Conservation (phyloP, 2,113 vertebrate genomes). For the Mormyrus lacerda region DNA sequence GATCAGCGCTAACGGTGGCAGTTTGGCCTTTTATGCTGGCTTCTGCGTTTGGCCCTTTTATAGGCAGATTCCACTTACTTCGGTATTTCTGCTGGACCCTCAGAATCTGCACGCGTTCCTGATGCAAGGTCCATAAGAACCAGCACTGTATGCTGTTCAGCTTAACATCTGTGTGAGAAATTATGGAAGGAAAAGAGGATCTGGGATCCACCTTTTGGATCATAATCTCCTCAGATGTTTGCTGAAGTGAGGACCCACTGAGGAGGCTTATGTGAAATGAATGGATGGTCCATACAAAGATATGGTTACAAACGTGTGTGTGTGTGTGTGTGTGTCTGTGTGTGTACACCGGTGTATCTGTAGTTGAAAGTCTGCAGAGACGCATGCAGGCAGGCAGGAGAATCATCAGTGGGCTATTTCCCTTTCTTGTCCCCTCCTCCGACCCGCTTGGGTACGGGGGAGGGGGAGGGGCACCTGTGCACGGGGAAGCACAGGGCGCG, state of each 20-base stretch:
- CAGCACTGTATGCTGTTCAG: neutral
- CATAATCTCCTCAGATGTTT: neutral
- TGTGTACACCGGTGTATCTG: too few species aligned
- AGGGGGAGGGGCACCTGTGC: neutral
- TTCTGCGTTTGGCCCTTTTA: neutral
- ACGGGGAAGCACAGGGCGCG: too few species aligned
- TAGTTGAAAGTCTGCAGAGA: neutral
- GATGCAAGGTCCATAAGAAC: neutral
- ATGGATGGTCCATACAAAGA: neutral
- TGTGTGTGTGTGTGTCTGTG: neutral
- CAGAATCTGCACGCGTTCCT: neutral
- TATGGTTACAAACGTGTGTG: neutral
- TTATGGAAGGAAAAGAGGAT: neutral
- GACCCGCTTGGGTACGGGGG: neutral
- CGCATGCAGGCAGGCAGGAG: neutral
- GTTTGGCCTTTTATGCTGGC: neutral
- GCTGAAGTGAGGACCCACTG: neutral
- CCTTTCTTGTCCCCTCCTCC: neutral
- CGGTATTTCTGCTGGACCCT: neutral
- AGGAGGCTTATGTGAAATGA: neutral
- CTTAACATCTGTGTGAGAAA: neutral
- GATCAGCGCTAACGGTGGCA: neutral
- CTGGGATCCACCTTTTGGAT: neutral
- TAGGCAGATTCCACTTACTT: neutral
- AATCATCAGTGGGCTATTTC: neutral